Conservation (phyloP, 2,888 invertebrate species). For the Philonicus albiceps region DNA sequence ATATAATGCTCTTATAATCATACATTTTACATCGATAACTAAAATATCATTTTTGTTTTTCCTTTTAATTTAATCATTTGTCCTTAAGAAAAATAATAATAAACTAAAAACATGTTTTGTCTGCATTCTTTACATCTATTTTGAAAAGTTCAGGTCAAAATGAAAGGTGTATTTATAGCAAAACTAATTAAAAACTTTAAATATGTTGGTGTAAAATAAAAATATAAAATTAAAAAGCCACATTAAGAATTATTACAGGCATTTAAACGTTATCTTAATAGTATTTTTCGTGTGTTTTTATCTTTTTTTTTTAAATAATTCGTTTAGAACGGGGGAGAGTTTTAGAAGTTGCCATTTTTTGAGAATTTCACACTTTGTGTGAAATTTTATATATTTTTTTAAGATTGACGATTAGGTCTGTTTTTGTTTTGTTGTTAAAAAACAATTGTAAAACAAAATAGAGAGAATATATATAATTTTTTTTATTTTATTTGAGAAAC, state of each 20-base stretch:
- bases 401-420: not conserved
- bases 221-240: not conserved
- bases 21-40: conserved; percentile 22
- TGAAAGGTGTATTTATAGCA: not conserved
- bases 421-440: too few species aligned
- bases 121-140: conserved; percentile 28
- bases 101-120: conserved; percentile 16
- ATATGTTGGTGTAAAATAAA: not conserved
- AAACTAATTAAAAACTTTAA: not conserved
- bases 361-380: not conserved
- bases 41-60: not conserved
- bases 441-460: not conserved
- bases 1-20: not conserved
- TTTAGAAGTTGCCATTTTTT: not conserved
- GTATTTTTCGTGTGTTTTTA: not conserved
- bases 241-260: not conserved
- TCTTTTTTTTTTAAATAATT: not conserved
- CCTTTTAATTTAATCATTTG: not conserved
- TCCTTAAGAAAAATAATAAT: not conserved
- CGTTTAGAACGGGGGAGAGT: not conserved
- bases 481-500: not conserved
- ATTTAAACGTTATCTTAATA: not conserved
- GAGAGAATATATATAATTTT: too few species aligned
- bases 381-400: not conserved
- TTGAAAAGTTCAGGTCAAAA: not conserved